Evolutionary conservation across 2,797 vertebrate species (phyloP).

Genomic region (Sarcophilus harrisii): DNA sequence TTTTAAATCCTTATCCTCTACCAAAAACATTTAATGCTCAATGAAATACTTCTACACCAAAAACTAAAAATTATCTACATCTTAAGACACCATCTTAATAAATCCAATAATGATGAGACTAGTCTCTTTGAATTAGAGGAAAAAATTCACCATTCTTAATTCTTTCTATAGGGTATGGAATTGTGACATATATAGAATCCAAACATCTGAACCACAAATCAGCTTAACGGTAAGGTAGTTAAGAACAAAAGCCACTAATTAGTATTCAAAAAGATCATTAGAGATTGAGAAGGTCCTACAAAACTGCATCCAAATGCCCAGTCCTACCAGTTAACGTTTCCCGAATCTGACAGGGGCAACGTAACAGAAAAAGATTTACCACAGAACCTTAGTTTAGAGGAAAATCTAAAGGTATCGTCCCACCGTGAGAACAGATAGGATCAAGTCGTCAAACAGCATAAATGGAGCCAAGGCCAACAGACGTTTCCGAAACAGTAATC

Average conservation of each 20-base stretch:
- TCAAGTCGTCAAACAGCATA: conserved; percentile 40
- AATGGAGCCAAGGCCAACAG: conserved; percentile 22
- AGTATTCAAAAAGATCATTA: conserved; percentile 43
- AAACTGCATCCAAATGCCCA: conserved; percentile 60
- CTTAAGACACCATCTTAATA: conserved; percentile 79
- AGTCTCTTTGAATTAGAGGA: conserved; percentile 78
- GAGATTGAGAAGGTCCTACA: conserved; percentile 59
- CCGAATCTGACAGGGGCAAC: conserved; percentile 53
- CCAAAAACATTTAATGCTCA: conserved; percentile 64
- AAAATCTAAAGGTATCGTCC: conserved; percentile 50
- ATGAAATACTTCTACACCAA: conserved; percentile 53
- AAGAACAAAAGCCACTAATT: conserved; percentile 11
- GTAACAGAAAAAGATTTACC: not conserved
- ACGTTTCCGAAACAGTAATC: conserved; percentile 28
- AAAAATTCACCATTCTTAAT: conserved; percentile 78
- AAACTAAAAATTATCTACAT: conserved; percentile 77
- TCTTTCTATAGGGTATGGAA: conserved; percentile 65
- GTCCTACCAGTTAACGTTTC: conserved; percentile 62
- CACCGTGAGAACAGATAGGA: not conserved
- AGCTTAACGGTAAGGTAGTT: not conserved
- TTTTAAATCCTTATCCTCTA: conserved; percentile 73
- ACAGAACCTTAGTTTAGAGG: conserved; percentile 33
- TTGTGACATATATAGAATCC: conserved; percentile 65
- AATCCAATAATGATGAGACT: conserved; percentile 75
- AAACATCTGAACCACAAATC: conserved; percentile 49